phyloP scores from a whole-genome alignment of 2,113 vertebrate species.

The Phocoena phocoena region DNA sequence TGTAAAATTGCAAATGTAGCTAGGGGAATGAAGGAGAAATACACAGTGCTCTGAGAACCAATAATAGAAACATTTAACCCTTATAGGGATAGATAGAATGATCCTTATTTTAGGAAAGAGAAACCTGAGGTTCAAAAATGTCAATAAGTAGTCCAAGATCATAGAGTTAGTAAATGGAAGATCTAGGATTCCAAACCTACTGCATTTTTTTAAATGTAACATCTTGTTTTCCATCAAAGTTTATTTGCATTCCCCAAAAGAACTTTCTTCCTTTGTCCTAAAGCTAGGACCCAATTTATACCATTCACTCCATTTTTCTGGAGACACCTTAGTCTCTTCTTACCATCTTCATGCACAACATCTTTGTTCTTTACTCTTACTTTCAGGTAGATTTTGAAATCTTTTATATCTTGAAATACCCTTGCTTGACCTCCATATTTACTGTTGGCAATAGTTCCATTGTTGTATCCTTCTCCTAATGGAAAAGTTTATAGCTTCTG shows the following conservation, averaged over 20 bases:
- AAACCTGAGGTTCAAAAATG: neutral
- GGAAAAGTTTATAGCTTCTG: neutral
- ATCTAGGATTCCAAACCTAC: neutral
- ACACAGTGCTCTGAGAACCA: neutral
- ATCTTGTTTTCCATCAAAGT: conserved; percentile 7
- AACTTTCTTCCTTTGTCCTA: neutral
- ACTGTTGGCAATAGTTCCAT: neutral
- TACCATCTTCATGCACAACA: neutral
- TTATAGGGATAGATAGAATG: neutral
- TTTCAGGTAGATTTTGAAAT: neutral
- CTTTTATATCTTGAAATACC: neutral
- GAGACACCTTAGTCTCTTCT: neutral
- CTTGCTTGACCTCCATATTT: conserved; percentile 9
- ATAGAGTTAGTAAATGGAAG: neutral
- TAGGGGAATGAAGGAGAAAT: neutral
- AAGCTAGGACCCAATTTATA: neutral
- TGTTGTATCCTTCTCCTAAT: neutral
- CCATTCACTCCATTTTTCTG: neutral
- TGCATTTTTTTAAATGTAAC: neutral
- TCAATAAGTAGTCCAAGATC: neutral
- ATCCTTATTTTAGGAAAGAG: neutral
- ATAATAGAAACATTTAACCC: neutral
- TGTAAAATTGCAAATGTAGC: neutral
- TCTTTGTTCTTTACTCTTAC: neutral
- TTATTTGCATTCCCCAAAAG: neutral